Evolutionary conservation across 2,888 invertebrate genomes (phyloP).

Genomic region (Tigriopus californicus): DNA sequence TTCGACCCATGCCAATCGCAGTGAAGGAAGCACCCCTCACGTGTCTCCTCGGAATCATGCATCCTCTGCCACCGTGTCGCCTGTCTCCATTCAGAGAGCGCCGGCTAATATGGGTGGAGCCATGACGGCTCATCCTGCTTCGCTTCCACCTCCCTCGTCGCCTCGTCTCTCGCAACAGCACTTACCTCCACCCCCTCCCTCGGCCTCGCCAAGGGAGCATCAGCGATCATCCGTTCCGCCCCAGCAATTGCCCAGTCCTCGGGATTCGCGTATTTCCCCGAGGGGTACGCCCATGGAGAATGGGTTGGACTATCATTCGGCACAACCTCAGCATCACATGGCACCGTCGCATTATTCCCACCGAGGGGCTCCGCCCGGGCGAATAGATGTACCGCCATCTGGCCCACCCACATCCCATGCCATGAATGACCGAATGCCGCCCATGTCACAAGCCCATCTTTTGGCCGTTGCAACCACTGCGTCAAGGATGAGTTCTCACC

Average conservation of each 20-base stretch:
- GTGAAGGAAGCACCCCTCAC: neutral
- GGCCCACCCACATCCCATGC: neutral
- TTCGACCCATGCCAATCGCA: neutral
- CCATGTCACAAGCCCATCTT: neutral
- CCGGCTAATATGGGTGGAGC: too few relatives aligned
- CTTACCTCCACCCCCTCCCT: neutral
- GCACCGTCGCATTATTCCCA: too few relatives aligned
- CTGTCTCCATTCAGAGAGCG: neutral
- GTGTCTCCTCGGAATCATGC: neutral
- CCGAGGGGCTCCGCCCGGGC: neutral
- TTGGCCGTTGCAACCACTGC: neutral
- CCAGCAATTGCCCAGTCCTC: neutral
- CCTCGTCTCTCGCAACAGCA: too few relatives aligned
- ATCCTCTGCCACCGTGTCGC: neutral
- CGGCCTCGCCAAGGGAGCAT: neutral
- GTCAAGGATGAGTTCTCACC: slow-evolving; percentile 13
- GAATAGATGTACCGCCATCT: neutral
- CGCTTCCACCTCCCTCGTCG: too few relatives aligned
- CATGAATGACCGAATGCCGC: neutral
- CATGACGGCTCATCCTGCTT: too few relatives aligned
- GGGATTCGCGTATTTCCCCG: neutral
- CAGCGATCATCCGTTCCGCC: neutral
- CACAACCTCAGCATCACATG: too few relatives aligned
- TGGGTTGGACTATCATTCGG: too few relatives aligned
- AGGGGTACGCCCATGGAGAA: neutral